A percentile compares a stretch with the other conserved stretches of the same genome.
phyloP scores from a whole-genome alignment of 1,140 invertebrate species.

The Parapsyche elsis region DNA sequence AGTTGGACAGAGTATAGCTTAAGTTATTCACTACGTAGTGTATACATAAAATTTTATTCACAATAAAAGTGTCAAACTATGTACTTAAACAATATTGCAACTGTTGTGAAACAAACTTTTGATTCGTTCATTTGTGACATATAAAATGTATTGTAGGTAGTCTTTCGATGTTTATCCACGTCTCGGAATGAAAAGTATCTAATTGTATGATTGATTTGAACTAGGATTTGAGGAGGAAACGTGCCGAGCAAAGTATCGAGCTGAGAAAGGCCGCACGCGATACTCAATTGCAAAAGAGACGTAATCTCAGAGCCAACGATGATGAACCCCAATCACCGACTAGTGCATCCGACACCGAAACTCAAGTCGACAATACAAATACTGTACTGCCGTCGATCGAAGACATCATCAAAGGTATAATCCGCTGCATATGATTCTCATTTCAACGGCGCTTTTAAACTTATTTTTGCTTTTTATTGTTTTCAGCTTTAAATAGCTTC shows the following conservation, averaged over 20 bases:
- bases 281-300: constrained; percentile 93
- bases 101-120: neutral
- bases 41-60: too few species aligned
- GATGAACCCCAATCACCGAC: constrained; percentile 69
- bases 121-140: neutral
- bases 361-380: constrained; percentile 55
- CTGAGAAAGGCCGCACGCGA: constrained; percentile 94
- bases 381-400: constrained; percentile 60
- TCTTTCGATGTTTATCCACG: neutral
- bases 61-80: too few species aligned
- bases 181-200: neutral
- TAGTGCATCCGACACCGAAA: constrained; percentile 63
- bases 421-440: constrained; percentile 8
- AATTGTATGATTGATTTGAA: too few species aligned
- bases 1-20: too few species aligned
- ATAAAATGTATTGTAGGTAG: neutral
- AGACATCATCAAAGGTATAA: constrained; percentile 72
- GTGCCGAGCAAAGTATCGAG: constrained; percentile 89
- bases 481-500: constrained; percentile 66
- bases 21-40: too few species aligned
- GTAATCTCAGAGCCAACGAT: constrained; percentile 80
- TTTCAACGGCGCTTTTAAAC: neutral
- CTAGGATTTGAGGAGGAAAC: constrained; percentile 87
- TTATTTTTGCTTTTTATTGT: constrained; percentile 11
- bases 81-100: too few species aligned